phyloP scores from a whole-genome alignment of 2,888 invertebrate genomes.

The Pimpla rufipes region DNA sequence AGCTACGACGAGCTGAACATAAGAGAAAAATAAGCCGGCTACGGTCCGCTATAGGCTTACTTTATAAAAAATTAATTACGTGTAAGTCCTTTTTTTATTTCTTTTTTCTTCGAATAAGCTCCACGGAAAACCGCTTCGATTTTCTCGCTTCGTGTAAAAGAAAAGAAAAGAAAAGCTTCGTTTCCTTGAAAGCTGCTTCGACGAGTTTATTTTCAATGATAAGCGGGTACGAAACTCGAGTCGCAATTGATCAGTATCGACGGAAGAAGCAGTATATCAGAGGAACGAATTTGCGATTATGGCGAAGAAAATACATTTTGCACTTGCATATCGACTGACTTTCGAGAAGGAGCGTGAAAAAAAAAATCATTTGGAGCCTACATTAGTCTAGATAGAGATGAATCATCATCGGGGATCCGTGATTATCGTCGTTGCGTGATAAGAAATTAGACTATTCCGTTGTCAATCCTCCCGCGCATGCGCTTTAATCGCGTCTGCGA shows the following conservation, averaged over 20 bases:
- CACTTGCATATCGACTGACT: conserved; percentile 77
- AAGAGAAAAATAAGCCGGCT: conserved; percentile 18
- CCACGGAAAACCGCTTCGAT: conserved; percentile 14
- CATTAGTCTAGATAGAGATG: conserved; percentile 36
- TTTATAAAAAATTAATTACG: conserved; percentile 29
- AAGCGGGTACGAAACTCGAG: conserved; percentile 27
- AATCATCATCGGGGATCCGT: conserved; percentile 20
- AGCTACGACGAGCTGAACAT: conserved; percentile 37
- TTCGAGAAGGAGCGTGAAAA: conserved; percentile 55
- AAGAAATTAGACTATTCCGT: conserved; percentile 46
- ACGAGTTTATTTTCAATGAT: conserved; percentile 50
- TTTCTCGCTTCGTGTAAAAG: conserved; percentile 19
- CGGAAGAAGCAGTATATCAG: conserved; percentile 78
- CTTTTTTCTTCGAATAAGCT: conserved; percentile 23
- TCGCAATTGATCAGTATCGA: conserved; percentile 82
- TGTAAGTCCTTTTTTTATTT: conserved; percentile 7
- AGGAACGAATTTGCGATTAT: conserved; percentile 27
- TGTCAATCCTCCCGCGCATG: conserved; percentile 45
- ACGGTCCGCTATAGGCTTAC: conserved; percentile 16
- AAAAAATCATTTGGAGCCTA: conserved; percentile 66
- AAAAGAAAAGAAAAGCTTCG: not conserved
- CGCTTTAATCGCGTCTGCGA: conserved; percentile 56
- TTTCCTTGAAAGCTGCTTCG: conserved; percentile 48
- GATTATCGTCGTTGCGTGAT: conserved; percentile 14
- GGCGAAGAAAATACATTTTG: conserved; percentile 71